Base-by-base conservation (phyloP, 2,888 invertebrate species). In the Tricholauxania praeusta region DNA sequence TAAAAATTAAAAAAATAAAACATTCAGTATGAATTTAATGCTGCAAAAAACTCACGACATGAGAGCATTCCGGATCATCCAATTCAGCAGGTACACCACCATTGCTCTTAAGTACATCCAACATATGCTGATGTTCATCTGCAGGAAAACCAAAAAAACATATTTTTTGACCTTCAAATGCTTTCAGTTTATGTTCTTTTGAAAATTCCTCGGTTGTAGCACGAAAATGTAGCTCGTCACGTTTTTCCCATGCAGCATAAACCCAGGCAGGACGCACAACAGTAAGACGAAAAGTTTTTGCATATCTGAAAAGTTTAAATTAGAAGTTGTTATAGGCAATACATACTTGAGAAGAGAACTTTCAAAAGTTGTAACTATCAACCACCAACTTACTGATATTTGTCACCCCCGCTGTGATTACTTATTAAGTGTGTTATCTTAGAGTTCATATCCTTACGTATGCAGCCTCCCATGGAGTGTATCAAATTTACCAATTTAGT, bases 391-490 rank as follows among this genome's bases (percentile, higher is more conserved):
- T 78, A 87, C 89, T 95, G 93, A 88, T 98, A 98, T 89, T 98
- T 98, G 81, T 96, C 95, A 75, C 97, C 97, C 63, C 93, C 93
- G 81, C 94, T 94, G 81, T 92, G 91, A 82, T 94, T 95, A 77
- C 98, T 96, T 80, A 99, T 95, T 79, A 99, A 90, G 90, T 98
- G 98, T 71, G 98, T 98, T 79, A 96, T 94, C 85, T 93, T 94
- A 73, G 92, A 91, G 76, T 92, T 92, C 91, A 96, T 93, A 84
- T 98, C 96, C 88, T 94, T 95, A 78, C 97, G 91, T 83, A 98
- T 95, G 81, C 96, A 96, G 65, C 98, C 98, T 80, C 97, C 97
- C 98, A 98, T 98, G 86, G 94, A 94, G 89, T 98, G 98, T 81
- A 98, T 94, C 86, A 96, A 89, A 80, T 93, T 93, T 81, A 96